A percentile compares a stretch with the other conserved stretches of the same genome.
These are phyloP conservation scores for Leptinotarsa defecta DNA, from an alignment of 1,140 invertebrate genomes.

Conservation along the genomic window DNA sequence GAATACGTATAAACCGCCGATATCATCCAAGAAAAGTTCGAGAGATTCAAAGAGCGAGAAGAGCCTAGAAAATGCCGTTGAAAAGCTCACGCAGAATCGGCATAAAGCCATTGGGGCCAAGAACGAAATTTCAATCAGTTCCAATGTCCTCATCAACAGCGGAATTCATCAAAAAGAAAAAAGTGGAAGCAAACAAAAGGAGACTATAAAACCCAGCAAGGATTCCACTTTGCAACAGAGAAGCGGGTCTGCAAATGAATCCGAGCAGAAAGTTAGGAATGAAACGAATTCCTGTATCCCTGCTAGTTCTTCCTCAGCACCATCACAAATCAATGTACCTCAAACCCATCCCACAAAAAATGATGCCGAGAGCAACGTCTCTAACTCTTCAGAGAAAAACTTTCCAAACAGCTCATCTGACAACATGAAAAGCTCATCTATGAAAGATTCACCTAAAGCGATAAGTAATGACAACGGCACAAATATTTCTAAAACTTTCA, in stretches of 20 bases:
- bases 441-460: not conserved
- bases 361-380: not conserved
- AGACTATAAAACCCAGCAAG: not conserved
- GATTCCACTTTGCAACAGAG: slow-evolving; percentile 15
- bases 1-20: slow-evolving; percentile 25
- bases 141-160: not conserved
- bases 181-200: slow-evolving; percentile 7
- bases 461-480: not conserved
- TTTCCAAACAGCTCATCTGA: not conserved
- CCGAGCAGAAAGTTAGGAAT: not conserved
- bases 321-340: not conserved
- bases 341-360: not conserved
- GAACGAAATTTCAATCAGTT: not conserved
- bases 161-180: slow-evolving; percentile 22
- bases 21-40: slow-evolving; percentile 29
- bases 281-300: not conserved
- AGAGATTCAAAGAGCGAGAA: slow-evolving; percentile 51
- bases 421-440: not conserved
- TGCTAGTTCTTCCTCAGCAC: not conserved
- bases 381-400: not conserved
- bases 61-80: slow-evolving; percentile 51
- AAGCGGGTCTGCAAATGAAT: not conserved
- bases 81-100: slow-evolving; percentile 51
- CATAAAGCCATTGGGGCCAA: slow-evolving; percentile 24
- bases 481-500: not conserved